A percentile compares a stretch with the other conserved stretches of the same genome.
Conservation (phyloP, 1,140 invertebrate species). For the Trichogramma pretiosum region DNA sequence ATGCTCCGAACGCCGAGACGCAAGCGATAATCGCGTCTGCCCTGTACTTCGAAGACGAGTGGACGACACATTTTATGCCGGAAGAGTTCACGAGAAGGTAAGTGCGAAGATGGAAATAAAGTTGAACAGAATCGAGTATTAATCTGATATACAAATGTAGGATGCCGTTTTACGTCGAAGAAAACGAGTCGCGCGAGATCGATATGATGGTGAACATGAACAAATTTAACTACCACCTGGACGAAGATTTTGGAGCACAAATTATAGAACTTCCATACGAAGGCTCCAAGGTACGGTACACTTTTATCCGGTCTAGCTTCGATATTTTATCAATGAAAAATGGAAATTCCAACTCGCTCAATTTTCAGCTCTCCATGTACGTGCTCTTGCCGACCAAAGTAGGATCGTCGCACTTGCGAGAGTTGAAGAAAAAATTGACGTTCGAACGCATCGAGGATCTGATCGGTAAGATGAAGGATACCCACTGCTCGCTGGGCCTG, state of each 20-base stretch:
- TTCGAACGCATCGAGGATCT: neutral
- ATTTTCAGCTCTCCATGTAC: neutral
- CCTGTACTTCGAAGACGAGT: conserved; percentile 68
- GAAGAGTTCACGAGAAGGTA: conserved; percentile 48
- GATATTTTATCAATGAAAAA: neutral
- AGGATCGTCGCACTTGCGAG: neutral
- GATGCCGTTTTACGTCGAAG: no score
- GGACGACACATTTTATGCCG: conserved; percentile 59
- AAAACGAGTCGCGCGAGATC: no score
- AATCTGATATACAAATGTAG: no score
- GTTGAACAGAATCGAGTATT: no score
- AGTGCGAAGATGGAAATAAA: no score
- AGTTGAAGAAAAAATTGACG: neutral
- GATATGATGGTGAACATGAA: no score
- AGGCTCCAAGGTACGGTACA: neutral
- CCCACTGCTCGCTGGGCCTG: neutral
- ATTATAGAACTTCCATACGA: neutral
- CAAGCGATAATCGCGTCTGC: conserved; percentile 64
- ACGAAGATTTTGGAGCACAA: neutral
- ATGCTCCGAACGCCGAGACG: conserved; percentile 44
- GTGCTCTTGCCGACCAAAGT: neutral
- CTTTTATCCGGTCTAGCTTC: no score
- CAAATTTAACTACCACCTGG: no score
- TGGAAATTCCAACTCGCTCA: neutral
- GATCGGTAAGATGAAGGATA: neutral